Evolutionary conservation across 2,797 vertebrate genomes (phyloP).

Genomic region (Pseudochirops cupreus): DNA sequence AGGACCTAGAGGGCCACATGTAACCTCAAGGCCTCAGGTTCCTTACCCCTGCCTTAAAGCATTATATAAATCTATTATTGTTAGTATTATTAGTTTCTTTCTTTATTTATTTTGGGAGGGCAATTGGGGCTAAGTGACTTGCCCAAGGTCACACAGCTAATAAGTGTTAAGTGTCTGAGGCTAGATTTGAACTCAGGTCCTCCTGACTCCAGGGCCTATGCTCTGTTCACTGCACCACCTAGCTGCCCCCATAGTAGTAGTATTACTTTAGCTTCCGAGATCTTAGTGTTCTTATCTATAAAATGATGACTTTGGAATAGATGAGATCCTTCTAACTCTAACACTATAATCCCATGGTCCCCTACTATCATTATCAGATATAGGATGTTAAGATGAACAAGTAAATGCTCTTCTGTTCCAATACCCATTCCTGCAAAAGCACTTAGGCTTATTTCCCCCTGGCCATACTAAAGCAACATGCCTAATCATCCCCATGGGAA

Average conservation of each 20-base stretch:
- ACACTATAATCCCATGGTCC: background rate
- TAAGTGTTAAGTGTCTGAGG: too few species aligned
- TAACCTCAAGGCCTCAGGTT: too few species aligned
- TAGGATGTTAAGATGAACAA: background rate
- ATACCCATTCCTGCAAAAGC: constrained; percentile 14
- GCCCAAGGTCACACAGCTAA: too few species aligned
- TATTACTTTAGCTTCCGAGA: background rate
- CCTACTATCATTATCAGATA: background rate
- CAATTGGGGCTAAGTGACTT: too few species aligned
- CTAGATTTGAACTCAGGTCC: too few species aligned
- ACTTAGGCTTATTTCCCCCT: background rate
- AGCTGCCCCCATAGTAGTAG: too few species aligned
- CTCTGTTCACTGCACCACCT: too few species aligned
- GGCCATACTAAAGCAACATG: background rate
- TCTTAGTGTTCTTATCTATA: background rate
- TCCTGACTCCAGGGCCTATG: too few species aligned
- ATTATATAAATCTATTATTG: background rate
- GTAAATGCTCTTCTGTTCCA: background rate
- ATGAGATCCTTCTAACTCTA: background rate
- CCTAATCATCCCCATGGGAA: background rate
- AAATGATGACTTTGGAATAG: background rate
- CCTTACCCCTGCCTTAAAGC: background rate
- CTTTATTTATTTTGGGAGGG: too few species aligned
- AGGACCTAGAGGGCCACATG: too few species aligned
- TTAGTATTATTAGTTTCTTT: background rate